Base-by-base conservation (phyloP, 1,140 invertebrate species). In the Drosophila triauraria region DNA sequence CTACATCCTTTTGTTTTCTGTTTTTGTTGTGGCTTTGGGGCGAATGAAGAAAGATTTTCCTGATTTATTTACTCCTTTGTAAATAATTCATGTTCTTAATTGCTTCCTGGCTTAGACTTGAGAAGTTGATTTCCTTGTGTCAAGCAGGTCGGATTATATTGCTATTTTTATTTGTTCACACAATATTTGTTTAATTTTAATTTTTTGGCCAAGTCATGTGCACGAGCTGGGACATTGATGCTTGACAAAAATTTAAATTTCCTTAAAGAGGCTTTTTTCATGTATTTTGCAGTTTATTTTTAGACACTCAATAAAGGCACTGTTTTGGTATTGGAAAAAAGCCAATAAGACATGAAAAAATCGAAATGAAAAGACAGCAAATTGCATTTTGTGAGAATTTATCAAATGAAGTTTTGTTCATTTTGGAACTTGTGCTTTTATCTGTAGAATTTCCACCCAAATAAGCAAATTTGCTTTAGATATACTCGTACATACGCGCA, bases 31-130 rank as follows among this genome's bases (percentile, higher is more conserved):
- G 54, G 56, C 62, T 64, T 25, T 25, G 62, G 62, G 62, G 40
- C 62, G 23, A 44, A 44, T 13, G 38, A 23, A 61, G 13, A 30
- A n/a, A 59, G 61, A 59, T 30, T 61, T 61, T 17, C 17, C n/a
- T 12, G 40, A 61, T 43, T 65, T 62, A 65, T 65, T 65, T 65
- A 62, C 57, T 62, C 25, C 23, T 64, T 62, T 25, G 62, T 65
- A 62, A 65, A 65, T 65, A 65, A 44, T 62, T 17, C 43, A 65
- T 65, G 57, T 40, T 25, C 23, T 60, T 65, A 62, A 62, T 65
- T 65, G 62, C 40, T 44, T 65, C 30, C 20, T 25, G 20, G 40
- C 62, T 8, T 10, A 10, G 40, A n/a, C 38, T 27, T 43, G 54
- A 25, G 20, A 43, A 43, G 30, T 25, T 23, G 38, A 23, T 30